Percentiles rank a stretch among this genome's conserved stretches.
These are phyloP conservation scores for Chymomyza costata DNA, from an alignment of 1,140 invertebrate genomes.

Conservation along the genomic window DNA sequence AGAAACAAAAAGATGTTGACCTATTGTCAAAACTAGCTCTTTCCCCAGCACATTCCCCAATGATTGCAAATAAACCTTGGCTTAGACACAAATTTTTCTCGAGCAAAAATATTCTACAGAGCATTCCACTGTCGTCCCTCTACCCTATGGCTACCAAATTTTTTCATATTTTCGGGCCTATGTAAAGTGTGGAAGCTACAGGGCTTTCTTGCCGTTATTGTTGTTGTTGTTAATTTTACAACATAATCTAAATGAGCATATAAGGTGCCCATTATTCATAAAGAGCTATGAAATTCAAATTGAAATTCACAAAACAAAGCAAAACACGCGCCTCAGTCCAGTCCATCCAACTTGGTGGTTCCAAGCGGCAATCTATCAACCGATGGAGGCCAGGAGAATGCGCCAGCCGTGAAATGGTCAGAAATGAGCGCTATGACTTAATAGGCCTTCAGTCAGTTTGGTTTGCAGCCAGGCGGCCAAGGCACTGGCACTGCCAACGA, in stretches of 20 bases:
- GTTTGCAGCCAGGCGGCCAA: not conserved
- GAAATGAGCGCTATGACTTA: constrained; percentile 72
- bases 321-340: no score
- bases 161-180: not conserved
- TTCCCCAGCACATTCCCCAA: no score
- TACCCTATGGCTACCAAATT: no score
- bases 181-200: constrained; percentile 27
- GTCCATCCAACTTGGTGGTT: no score
- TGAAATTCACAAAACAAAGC: constrained; percentile 2
- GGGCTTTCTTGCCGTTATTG: constrained; percentile 12
- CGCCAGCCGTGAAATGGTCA: constrained; percentile 59
- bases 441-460: constrained; percentile 47
- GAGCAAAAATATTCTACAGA: no score
- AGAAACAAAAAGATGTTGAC: no score
- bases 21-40: no score
- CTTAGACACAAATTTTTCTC: no score
- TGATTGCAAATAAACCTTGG: no score
- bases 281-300: constrained; percentile 3
- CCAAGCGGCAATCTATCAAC: constrained; percentile 1
- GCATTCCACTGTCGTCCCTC: no score
- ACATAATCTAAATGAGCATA: constrained; percentile 60
- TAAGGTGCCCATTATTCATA: constrained; percentile 48
- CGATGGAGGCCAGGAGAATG: constrained; percentile 8
- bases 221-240: constrained; percentile 33
- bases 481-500: constrained; percentile 27